Evolutionary conservation across 2,888 invertebrate species (phyloP).

Genomic region (Platerodrilus igneus): DNA sequence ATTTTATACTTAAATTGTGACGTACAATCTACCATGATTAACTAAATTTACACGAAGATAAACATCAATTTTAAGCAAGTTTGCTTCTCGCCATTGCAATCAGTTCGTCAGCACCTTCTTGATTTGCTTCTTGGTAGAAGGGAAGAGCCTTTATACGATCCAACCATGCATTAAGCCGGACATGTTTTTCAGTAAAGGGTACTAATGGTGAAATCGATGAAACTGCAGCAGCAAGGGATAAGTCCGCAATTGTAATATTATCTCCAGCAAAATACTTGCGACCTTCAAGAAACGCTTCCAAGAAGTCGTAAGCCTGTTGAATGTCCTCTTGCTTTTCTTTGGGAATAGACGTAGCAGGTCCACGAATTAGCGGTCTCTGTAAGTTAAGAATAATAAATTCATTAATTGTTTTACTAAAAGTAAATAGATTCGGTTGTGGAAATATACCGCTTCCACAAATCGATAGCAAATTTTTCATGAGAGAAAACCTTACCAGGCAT

Average conservation of each 20-base stretch:
- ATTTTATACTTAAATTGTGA: too few relatives aligned
- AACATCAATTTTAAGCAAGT: constrained; percentile 12
- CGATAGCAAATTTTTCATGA: too few relatives aligned
- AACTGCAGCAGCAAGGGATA: constrained; percentile 45
- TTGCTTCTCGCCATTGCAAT: constrained; percentile 14
- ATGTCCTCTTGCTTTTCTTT: constrained; percentile 16
- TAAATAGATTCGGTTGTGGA: too few relatives aligned
- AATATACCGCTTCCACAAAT: too few relatives aligned
- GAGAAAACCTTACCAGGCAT: too few relatives aligned
- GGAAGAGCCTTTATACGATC: constrained; percentile 35
- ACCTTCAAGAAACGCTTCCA: constrained; percentile 49
- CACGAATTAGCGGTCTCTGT: too few relatives aligned
- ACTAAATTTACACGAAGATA: too few relatives aligned
- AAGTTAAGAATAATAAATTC: too few relatives aligned
- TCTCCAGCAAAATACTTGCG: constrained; percentile 52
- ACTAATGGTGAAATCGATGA: constrained; percentile 36
- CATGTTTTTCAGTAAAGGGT: constrained; percentile 32
- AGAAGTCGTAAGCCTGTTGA: constrained; percentile 46
- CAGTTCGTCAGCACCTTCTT: constrained; percentile 17
- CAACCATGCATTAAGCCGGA: constrained; percentile 38
- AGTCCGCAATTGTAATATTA: constrained; percentile 53
- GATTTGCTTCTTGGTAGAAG: constrained; percentile 28
- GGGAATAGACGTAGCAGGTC: too few relatives aligned
- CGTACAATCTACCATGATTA: too few relatives aligned
- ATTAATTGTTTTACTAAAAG: too few relatives aligned